Evolutionary conservation across 2,113 vertebrate genomes (phyloP).

Genomic region (Myrmophylax atrothorax): DNA sequence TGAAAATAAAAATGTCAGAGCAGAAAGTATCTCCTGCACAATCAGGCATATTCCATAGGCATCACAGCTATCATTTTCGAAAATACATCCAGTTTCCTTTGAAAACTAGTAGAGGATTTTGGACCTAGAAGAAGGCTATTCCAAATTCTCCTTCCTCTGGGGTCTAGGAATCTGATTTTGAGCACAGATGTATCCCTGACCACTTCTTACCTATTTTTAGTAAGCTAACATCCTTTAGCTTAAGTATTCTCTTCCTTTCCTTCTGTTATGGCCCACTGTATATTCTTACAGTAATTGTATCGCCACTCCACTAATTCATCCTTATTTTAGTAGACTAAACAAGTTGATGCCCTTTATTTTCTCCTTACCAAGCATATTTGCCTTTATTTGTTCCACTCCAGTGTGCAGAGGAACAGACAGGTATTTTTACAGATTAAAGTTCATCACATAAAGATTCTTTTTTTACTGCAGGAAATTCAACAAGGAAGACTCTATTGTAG

Average conservation of each 20-base stretch:
- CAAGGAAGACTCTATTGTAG: not conserved
- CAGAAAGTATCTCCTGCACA: not conserved
- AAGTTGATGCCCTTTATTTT: not conserved
- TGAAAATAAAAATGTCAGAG: not conserved
- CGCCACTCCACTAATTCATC: not conserved
- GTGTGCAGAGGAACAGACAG: not conserved
- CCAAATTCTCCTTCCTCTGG: not conserved
- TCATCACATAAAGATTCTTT: not conserved
- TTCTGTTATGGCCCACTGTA: not conserved
- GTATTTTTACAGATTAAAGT: not conserved
- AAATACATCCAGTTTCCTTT: not conserved
- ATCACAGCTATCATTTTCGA: not conserved
- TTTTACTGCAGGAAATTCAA: not conserved
- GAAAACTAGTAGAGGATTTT: not conserved
- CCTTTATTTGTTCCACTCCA: not conserved
- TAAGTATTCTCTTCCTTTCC: constrained; percentile 27
- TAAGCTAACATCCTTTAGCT: not conserved
- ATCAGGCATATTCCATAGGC: not conserved
- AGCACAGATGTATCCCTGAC: not conserved
- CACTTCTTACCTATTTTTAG: constrained; percentile 5
- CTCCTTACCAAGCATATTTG: not conserved
- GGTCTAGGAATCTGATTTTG: not conserved
- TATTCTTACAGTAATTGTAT: not conserved
- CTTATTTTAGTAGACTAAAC: constrained; percentile 48
- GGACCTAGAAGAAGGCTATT: not conserved